phyloP scores from a whole-genome alignment of 2,797 vertebrate species.

The Orientallactaga sibirica region DNA sequence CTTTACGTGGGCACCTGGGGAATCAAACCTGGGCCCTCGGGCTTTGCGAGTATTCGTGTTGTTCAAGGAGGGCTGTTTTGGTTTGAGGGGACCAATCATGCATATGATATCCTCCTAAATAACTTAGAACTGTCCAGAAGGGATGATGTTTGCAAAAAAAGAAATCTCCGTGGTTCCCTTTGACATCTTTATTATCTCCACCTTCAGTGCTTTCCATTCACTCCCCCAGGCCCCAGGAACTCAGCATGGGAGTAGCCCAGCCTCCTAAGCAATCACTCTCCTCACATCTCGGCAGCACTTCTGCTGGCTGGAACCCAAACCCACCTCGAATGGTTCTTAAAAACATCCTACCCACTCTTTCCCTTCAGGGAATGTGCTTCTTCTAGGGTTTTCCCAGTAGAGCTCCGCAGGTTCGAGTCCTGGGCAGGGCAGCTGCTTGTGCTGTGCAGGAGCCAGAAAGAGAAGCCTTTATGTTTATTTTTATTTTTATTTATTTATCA shows the following conservation, averaged over 20 bases:
- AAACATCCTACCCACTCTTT: conserved; percentile 77
- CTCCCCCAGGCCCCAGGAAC: background rate
- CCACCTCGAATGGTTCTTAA: conserved; percentile 73
- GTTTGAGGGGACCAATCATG: background rate
- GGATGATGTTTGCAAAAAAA: conserved; percentile 52
- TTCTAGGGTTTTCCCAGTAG: conserved; percentile 70
- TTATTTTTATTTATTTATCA: too few species aligned
- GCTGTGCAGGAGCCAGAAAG: background rate
- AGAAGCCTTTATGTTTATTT: too few species aligned
- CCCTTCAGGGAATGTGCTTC: conserved; percentile 70
- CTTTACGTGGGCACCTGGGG: too few species aligned
- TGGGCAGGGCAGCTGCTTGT: background rate
- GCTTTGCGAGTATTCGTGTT: background rate
- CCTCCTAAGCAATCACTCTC: background rate
- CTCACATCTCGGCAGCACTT: background rate
- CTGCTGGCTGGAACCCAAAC: conserved; percentile 72
- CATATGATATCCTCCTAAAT: background rate
- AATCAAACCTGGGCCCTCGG: too few species aligned
- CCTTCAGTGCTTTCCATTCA: background rate
- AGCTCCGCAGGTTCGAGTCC: background rate
- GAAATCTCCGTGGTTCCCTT: conserved; percentile 37
- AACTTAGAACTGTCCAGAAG: conserved; percentile 58
- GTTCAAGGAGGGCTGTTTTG: conserved; percentile 22
- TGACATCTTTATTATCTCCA: background rate
- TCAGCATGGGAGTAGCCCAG: background rate